A percentile compares a stretch with the other conserved stretches of the same genome.
These are phyloP conservation scores for Papilio protenor DNA, from an alignment of 2,888 invertebrate species.

Conservation along the genomic window DNA sequence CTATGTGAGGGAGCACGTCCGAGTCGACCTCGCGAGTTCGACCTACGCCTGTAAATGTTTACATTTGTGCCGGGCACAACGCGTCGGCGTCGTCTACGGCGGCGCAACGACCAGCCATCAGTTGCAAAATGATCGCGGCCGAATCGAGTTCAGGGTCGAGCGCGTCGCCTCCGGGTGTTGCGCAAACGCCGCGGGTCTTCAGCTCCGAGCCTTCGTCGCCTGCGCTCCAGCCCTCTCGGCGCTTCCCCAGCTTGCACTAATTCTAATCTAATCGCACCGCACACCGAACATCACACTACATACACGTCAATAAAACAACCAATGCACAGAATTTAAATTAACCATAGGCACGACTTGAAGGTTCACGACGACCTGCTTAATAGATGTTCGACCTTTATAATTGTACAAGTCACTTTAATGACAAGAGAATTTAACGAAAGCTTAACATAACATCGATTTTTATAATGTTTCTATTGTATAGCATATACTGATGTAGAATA, in stretches of 20 bases:
- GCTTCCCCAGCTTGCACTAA: constrained; percentile 22
- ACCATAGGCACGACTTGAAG: not conserved
- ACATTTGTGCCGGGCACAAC: constrained; percentile 78
- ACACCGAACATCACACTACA: not conserved
- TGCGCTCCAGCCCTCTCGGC: constrained; percentile 29
- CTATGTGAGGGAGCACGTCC: constrained; percentile 68
- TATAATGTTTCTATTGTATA: too few species aligned
- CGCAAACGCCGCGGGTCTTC: constrained; percentile 63
- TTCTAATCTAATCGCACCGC: constrained; percentile 24
- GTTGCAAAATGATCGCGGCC: constrained; percentile 81
- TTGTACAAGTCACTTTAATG: not conserved
- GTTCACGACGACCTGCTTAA: not conserved
- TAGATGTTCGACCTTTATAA: not conserved
- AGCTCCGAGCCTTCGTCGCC: constrained; percentile 43
- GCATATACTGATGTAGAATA: not conserved
- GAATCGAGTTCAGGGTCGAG: constrained; percentile 82
- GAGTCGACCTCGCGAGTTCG: constrained; percentile 74
- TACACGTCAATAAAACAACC: not conserved
- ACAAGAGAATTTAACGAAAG: not conserved
- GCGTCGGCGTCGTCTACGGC: constrained; percentile 54
- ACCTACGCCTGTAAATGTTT: constrained; percentile 82
- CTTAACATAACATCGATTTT: too few species aligned
- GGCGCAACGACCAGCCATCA: constrained; percentile 73
- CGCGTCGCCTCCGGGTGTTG: constrained; percentile 81
- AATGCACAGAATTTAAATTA: constrained; percentile 32